Evolutionary conservation across 2,888 invertebrate species (phyloP), one percentile per base, ranked within the genome.

Genomic region (Deilephila elpenor): DNA sequence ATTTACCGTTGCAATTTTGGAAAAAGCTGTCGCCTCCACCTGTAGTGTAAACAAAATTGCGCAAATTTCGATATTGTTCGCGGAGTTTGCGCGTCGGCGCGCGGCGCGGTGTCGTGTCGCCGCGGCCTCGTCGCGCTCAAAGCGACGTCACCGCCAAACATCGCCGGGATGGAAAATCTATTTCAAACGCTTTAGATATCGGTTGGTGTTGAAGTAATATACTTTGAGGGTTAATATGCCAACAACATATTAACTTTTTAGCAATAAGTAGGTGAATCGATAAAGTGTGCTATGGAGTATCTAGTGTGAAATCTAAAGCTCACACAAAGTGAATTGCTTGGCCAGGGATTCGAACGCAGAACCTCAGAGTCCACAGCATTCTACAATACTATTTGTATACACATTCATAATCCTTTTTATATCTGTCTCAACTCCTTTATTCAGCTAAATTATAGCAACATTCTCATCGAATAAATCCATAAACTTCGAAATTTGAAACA

Each of bases 21-120:
- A 51, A 64, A 64, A 64, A 19, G 51, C 34, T 56, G 71, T 71
- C 71, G 71, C 34, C 56, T 19, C n/a, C 71, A 71, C 59, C 56
- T 71, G 56, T 5, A 71, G 59, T 34, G 64, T 71, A 71, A 71
- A 71, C 59, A 71, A 59, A 64, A 37, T 59, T 25, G 32, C 17
- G 32, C 32, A 29, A 61, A 61, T 61, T 61, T 34, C 67, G 71
- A 59, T 34, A 59, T 56, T 34, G 56, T 71, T 20, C 14, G 71
- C 11, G 56, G 8, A 2, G 61, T 14, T 32, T 20, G 29, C 29
- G 53, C 20, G 53, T 51, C 29, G 70, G n/a, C 17, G 14, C 51
- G 34, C 53, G 56, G 5, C n/a, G 70, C 8, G 5, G 11, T 32
- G 62, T 29, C 51, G 44, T 37, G 44, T 37, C n/a, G 67, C 29